These are phyloP conservation scores for Xerus inauris DNA, from an alignment of 2,113 vertebrate genomes.

Conservation along the genomic window DNA sequence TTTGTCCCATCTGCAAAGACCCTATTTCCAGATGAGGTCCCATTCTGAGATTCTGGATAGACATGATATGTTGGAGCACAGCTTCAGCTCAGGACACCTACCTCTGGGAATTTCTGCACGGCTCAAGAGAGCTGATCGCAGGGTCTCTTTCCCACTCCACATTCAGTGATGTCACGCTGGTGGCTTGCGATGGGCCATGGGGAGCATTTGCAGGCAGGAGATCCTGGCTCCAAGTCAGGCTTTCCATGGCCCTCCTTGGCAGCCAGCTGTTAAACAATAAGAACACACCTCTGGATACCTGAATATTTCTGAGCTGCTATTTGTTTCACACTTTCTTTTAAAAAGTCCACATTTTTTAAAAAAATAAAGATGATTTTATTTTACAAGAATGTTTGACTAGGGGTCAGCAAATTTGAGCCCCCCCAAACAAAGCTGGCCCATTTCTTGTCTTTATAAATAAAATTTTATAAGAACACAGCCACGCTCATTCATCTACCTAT, in stretches of 20 bases:
- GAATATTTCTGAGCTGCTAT: background rate
- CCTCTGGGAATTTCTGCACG: too few relatives aligned
- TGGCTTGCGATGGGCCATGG: background rate
- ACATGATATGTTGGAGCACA: rapidly evolving
- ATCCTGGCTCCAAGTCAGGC: background rate
- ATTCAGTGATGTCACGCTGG: background rate
- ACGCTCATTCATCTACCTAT: rapidly evolving
- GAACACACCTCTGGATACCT: background rate
- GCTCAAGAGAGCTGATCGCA: background rate
- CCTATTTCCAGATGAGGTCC: background rate
- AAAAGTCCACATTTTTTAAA: background rate
- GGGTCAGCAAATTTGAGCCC: background rate
- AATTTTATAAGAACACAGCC: background rate
- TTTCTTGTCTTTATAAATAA: background rate
- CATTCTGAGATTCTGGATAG: background rate
- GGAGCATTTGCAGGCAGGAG: background rate
- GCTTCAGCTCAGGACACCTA: background rate
- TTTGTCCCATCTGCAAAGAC: background rate
- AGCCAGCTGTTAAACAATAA: background rate
- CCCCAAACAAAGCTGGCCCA: background rate
- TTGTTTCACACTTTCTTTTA: background rate
- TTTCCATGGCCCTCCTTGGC: background rate
- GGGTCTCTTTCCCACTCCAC: rapidly evolving
- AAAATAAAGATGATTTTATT: background rate
- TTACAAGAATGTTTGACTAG: background rate